Percentiles rank a stretch among this genome's conserved stretches.
phyloP scores from a whole-genome alignment of 1,140 invertebrate genomes.

The Diabrotica undecimpunctata region DNA sequence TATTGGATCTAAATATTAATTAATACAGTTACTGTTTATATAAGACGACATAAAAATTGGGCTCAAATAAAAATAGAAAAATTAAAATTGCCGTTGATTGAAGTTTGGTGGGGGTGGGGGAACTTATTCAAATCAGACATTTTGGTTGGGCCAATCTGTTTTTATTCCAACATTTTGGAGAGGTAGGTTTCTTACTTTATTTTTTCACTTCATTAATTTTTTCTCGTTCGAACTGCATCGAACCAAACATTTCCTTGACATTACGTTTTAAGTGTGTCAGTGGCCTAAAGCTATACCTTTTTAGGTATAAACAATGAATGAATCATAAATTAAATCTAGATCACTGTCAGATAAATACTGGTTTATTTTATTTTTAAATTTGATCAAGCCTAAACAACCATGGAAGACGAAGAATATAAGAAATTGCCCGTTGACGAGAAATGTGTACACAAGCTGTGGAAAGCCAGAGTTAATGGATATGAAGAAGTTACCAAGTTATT shows the following conservation, averaged over 20 bases:
- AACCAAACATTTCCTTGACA: background rate
- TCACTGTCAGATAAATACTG: background rate
- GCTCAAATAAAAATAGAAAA: background rate
- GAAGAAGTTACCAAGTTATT: constrained; percentile 91
- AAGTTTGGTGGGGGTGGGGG: constrained; percentile 16
- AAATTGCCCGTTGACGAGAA: constrained; percentile 89
- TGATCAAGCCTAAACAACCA: constrained; percentile 39
- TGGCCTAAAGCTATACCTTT: constrained; percentile 1
- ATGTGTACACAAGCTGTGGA: constrained; percentile 92
- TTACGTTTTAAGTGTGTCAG: background rate
- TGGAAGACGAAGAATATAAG: constrained; percentile 89
- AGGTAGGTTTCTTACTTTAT: background rate
- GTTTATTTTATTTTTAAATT: background rate
- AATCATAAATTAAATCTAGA: background rate
- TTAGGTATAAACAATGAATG: constrained; percentile 4
- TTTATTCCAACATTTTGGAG: background rate
- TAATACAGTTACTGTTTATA: background rate
- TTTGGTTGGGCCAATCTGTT: background rate
- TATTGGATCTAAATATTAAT: no score
- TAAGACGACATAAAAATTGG: background rate
- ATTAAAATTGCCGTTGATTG: background rate
- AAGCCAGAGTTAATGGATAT: constrained; percentile 88
- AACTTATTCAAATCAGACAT: constrained; percentile 12
- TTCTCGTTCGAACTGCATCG: no score
- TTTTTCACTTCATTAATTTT: background rate